Evolutionary conservation across 2,797 vertebrate species (phyloP).

Genomic region (Oreochromis grahami): DNA sequence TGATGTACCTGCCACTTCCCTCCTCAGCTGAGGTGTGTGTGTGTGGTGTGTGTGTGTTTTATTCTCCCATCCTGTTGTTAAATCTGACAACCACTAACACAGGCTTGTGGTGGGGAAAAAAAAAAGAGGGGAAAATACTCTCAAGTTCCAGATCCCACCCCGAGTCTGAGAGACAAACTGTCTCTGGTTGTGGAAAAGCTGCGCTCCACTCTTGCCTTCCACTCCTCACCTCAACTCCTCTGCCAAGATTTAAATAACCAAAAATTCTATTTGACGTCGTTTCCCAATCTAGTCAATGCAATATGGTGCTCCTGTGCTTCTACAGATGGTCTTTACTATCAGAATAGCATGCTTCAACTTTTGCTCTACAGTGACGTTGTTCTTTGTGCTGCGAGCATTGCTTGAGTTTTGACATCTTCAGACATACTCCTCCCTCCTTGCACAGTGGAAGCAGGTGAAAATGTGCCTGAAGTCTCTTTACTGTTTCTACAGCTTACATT

Average conservation of each 20-base stretch:
- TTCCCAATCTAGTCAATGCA: not conserved
- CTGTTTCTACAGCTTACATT: not conserved
- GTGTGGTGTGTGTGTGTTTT: constrained; percentile 14
- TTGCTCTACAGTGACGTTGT: not conserved
- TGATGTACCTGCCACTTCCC: constrained; percentile 71
- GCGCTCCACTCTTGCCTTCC: constrained; percentile 1
- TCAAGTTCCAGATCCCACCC: constrained; percentile 48
- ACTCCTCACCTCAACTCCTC: constrained; percentile 32
- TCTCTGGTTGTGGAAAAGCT: constrained; percentile 26
- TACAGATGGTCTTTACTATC: not conserved
- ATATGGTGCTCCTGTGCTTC: not conserved
- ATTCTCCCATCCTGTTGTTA: constrained; percentile 59
- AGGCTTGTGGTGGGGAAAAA: constrained; percentile 15
- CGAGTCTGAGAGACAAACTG: constrained; percentile 56
- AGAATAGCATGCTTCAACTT: not conserved
- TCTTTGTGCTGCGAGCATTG: not conserved
- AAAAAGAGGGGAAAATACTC: constrained; percentile 21
- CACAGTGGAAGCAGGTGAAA: not conserved
- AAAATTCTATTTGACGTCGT: constrained; percentile 1
- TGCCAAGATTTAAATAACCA: constrained; percentile 4
- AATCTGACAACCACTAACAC: constrained; percentile 66
- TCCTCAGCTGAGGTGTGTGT: constrained; percentile 50
- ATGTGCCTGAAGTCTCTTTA: not conserved
- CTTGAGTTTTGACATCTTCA: not conserved
- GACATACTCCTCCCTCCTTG: not conserved